These are phyloP conservation scores for Cetonia aurata DNA, from an alignment of 2,888 invertebrate species.

Conservation along the genomic window DNA sequence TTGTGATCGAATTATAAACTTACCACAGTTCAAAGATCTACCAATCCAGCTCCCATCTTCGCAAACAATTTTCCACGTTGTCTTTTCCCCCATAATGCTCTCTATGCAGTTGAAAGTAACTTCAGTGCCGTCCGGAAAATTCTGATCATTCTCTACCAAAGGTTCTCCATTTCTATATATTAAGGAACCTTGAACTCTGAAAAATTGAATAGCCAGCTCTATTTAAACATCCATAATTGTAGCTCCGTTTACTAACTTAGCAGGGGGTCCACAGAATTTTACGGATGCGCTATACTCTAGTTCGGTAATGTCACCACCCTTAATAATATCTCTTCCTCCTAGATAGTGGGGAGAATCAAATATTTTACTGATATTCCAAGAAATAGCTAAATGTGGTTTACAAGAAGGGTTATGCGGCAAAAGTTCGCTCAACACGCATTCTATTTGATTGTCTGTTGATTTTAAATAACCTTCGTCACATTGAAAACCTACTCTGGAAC, in stretches of 20 bases:
- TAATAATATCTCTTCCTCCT: constrained; percentile 66
- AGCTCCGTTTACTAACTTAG: constrained; percentile 68
- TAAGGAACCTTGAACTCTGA: constrained; percentile 81
- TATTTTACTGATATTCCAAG: constrained; percentile 46
- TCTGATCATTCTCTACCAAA: constrained; percentile 74
- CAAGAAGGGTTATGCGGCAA: constrained; percentile 71
- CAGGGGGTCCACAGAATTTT: constrained; percentile 76
- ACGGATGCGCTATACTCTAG: constrained; percentile 66
- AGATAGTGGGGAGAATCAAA: constrained; percentile 63
- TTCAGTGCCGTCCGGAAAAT: constrained; percentile 85
- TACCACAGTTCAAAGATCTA: constrained; percentile 83
- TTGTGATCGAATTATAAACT: constrained; percentile 54
- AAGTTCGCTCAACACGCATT: constrained; percentile 75
- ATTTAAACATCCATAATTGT: background rate
- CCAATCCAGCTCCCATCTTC: constrained; percentile 90
- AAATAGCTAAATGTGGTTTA: constrained; percentile 58
- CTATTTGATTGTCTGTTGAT: constrained; percentile 71
- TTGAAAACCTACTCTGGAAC: constrained; percentile 81
- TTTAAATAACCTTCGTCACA: constrained; percentile 72
- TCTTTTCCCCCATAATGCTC: constrained; percentile 84
- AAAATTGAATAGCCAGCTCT: constrained; percentile 3
- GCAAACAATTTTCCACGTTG: constrained; percentile 87
- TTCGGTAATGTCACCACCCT: constrained; percentile 73
- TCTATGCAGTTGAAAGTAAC: constrained; percentile 87
- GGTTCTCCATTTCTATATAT: constrained; percentile 81